These are phyloP conservation scores for Neopelma chrysocephalum DNA, from an alignment of 2,797 vertebrate species.

Conservation along the genomic window DNA sequence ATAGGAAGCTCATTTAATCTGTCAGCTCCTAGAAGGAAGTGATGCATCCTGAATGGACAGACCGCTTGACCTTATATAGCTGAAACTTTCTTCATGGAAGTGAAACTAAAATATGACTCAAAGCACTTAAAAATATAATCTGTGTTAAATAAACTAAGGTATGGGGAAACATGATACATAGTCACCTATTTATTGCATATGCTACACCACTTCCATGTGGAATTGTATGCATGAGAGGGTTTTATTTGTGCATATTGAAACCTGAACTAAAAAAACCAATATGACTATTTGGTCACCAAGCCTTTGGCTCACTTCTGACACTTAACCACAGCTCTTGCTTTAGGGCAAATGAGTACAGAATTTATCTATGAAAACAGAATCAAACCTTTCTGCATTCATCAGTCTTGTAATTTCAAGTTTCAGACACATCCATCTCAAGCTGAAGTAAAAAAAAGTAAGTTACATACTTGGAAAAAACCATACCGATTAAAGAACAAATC, in stretches of 20 bases:
- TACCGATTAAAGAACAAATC: not conserved
- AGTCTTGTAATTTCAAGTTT: not conserved
- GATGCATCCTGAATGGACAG: not conserved
- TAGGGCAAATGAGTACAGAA: not conserved
- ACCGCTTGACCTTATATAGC: constrained; percentile 38
- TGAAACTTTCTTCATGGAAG: not conserved
- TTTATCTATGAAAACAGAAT: not conserved
- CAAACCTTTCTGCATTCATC: not conserved
- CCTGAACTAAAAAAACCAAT: not conserved
- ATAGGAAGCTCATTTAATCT: not conserved
- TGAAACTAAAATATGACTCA: constrained; percentile 46
- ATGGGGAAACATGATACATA: not conserved
- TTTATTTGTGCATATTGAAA: not conserved
- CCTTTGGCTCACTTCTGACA: not conserved
- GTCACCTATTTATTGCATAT: not conserved
- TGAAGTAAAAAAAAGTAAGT: not conserved
- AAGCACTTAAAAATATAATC: not conserved
- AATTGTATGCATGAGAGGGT: not conserved
- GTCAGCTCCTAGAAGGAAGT: constrained; percentile 14
- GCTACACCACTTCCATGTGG: not conserved
- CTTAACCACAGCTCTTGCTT: not conserved
- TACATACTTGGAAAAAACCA: not conserved
- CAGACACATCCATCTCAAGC: not conserved
- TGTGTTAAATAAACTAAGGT: not conserved
- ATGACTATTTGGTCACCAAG: not conserved